Conservation (phyloP, 2,797 vertebrate species). For the Acropternis orthonyx region DNA sequence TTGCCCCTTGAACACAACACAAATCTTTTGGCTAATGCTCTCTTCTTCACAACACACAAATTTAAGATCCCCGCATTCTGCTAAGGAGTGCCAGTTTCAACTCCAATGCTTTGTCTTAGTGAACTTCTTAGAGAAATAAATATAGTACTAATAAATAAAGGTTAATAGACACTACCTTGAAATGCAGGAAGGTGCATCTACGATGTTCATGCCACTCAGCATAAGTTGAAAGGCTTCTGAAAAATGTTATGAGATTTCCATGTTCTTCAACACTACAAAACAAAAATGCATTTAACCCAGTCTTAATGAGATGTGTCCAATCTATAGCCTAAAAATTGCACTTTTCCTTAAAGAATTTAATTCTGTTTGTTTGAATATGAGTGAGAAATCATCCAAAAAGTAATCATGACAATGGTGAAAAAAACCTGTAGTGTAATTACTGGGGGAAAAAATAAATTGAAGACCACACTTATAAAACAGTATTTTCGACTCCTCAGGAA, state of each 20-base stretch:
- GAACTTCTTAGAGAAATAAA: background rate
- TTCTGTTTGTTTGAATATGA: background rate
- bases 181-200: slow-evolving; percentile 81
- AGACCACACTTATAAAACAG: background rate
- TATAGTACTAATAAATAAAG: background rate
- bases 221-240: slow-evolving; percentile 83
- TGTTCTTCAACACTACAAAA: slow-evolving; percentile 82
- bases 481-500: background rate
- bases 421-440: background rate
- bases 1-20: background rate
- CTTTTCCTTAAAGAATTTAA: background rate
- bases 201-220: slow-evolving; percentile 83
- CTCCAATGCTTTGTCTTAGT: background rate
- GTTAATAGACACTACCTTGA: slow-evolving; percentile 80
- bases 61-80: background rate
- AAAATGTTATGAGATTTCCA: slow-evolving; percentile 81
- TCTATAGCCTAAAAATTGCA: background rate
- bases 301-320: background rate
- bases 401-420: background rate
- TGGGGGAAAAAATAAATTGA: background rate
- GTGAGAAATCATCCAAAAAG: background rate
- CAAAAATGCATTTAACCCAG: background rate
- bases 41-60: background rate
- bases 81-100: background rate
- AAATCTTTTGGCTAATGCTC: background rate